phyloP scores from a whole-genome alignment of 2,888 invertebrate genomes.

The Pristionchus fissidentatus region DNA sequence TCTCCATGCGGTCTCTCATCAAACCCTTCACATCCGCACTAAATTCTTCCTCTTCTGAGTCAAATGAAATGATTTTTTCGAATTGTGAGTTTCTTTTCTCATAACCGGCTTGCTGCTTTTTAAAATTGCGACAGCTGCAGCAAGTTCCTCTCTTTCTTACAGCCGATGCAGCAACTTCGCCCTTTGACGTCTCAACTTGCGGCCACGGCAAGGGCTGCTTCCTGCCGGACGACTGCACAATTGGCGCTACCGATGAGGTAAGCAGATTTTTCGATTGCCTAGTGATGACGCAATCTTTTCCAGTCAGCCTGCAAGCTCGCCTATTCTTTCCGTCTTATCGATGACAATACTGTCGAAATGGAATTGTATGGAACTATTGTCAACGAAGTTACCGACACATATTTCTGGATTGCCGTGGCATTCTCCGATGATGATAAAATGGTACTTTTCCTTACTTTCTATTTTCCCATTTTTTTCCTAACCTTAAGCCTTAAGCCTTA shows the following conservation, averaged over 20 bases:
- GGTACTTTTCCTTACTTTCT: no score
- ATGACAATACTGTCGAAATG: slow-evolving; percentile 29
- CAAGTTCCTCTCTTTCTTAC: neutral
- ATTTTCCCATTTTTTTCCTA: no score
- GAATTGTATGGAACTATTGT: slow-evolving; percentile 28
- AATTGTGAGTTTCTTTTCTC: neutral
- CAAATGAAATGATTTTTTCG: no score
- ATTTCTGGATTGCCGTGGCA: slow-evolving; percentile 2
- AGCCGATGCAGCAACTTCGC: neutral
- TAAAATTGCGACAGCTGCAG: neutral
- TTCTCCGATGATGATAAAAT: slow-evolving; percentile 26
- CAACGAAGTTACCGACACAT: neutral
- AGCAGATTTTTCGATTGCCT: no score
- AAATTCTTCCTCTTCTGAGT: neutral
- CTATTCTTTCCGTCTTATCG: slow-evolving; percentile 3
- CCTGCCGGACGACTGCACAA: neutral
- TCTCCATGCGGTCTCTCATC: neutral
- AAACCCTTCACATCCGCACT: neutral
- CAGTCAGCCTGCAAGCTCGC: slow-evolving; percentile 24
- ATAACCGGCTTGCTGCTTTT: neutral
- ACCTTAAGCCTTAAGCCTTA: no score
- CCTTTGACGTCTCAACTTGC: slow-evolving; percentile 28
- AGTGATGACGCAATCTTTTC: neutral
- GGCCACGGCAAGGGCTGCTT: slow-evolving; percentile 35
- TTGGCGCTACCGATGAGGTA: neutral